Percentiles rank a stretch among this genome's conserved stretches.
Conservation (phyloP, 2,888 invertebrate genomes). For the Eupithecia exiguata region DNA sequence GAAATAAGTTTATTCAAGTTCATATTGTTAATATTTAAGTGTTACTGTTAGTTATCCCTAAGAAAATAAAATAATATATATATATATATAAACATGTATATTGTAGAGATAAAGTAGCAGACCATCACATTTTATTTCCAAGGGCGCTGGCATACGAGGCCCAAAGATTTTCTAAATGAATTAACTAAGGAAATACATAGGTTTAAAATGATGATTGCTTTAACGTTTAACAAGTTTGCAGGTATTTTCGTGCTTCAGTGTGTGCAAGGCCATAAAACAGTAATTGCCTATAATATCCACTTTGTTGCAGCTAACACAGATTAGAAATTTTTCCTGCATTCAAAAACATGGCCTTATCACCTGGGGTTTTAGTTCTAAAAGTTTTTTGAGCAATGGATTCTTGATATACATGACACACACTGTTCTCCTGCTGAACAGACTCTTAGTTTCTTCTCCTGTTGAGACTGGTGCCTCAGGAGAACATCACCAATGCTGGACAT, state of each 20-base stretch:
- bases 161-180: not conserved
- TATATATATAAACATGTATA: no score
- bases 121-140: not conserved
- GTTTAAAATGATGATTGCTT: not conserved
- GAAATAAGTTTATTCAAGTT: no score
- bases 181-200: not conserved
- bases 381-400: not conserved
- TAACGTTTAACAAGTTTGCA: not conserved
- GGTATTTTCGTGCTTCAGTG: not conserved
- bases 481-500: no score
- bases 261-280: constrained; percentile 8
- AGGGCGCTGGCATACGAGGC: not conserved
- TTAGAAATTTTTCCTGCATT: not conserved
- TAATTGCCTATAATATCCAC: constrained; percentile 7
- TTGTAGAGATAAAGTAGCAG: not conserved
- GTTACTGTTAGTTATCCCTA: no score
- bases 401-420: not conserved
- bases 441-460: no score
- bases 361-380: not conserved
- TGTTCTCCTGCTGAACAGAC: no score
- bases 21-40: no score
- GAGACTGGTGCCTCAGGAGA: no score
- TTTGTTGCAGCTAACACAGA: not conserved
- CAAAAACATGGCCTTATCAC: not conserved
- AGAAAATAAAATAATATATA: no score